Evolutionary conservation across 2,888 invertebrate species (phyloP), one percentile per base, ranked within the genome.

Genomic region (Mesorhabditis belari): DNA sequence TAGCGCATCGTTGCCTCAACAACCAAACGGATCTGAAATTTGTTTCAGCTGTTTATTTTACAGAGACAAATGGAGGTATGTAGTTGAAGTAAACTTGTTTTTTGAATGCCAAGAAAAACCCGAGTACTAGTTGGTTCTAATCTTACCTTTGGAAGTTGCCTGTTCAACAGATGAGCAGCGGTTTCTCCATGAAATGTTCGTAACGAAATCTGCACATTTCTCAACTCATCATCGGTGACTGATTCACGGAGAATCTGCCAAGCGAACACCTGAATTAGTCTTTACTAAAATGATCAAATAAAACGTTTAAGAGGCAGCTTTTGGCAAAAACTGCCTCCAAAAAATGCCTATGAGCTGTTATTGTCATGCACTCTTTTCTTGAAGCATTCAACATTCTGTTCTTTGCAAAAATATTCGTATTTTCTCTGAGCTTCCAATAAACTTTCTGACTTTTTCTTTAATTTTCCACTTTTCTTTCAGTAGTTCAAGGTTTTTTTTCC

Each of bases 191-290:
- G 77, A 65, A 78, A 80, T 0, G 79, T 80, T 49, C 80, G 66
- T 49, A 80, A 67, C 0, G 73, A 71, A 56, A 80, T 80, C 63
- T 77, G 76, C 29, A 80, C 79, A 60, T 75, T 75, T 50, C 74
- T 65, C 50, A 80, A 62, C 59, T 80, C 79, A 35, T 79, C 77
- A 54, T 80, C 80, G n/a, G 77, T 76, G 29, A 79, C 77, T 25
- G 78, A 77, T 63, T 80, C 80, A 23, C 80, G 76, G 12, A 80
- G 70, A 26, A 80, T 77, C 61, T 80, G 80, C 80, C 80, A 80
- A 17, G 80, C 80, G 58, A 80, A 80, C 24, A 80, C 80, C 77
- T 77, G 63, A 44, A 74, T 67, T 17, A 35, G 35, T 17, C n/a
- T 17, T 35, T 35, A 35, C n/a, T n/a, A n/a, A n/a, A n/a, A n/a